Base-by-base conservation (phyloP, 2,113 vertebrate species). In the Indri indri region DNA sequence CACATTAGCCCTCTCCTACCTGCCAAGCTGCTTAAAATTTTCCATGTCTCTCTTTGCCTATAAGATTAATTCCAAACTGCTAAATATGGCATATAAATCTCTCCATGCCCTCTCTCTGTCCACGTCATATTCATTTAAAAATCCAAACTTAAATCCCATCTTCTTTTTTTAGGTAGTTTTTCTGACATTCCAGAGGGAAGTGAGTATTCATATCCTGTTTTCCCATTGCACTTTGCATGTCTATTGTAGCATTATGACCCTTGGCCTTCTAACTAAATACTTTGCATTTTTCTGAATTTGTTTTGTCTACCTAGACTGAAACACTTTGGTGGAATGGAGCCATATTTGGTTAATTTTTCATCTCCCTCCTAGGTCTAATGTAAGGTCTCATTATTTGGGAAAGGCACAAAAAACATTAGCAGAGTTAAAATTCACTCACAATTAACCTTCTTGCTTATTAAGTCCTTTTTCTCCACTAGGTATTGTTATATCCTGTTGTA, bases 111-210 rank as follows among this genome's bases (percentile, higher is more conserved):
- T 80, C 8, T 68, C 40, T 68, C 40, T 80, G 25, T 63, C 52
- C 42, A 77, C 79, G 20, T 84, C 40, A 18, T 90, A 90, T 40
- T 88, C 25, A 50, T 66, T 70, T 63, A 22, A 68, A 84, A 84
- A 40, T 59, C 63, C 47, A 88, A 83, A 83, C 8, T 87, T 88
- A 73, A 95, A 83, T 83, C 59, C 27, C n/a, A 84, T 52, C 61
- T 90, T 86, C 27, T 40, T 94, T 96, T 96, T 32, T 18, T 52
- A 66, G 32, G 22, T 66, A 80, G 18, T 73, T 96, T 88, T 80
- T 40, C 23, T 74, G 42, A 80, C 42, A 23, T 66, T 88, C 94
- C n/a, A 91, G 27, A 74, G 13, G 42, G 37, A 95, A 84, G 47
- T 66, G 12, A 42, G 37, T 45, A 70, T 54, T 70, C 61, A 22